Base-by-base conservation (phyloP, 2,113 vertebrate genomes). In the Nyctibius bracteatus region DNA sequence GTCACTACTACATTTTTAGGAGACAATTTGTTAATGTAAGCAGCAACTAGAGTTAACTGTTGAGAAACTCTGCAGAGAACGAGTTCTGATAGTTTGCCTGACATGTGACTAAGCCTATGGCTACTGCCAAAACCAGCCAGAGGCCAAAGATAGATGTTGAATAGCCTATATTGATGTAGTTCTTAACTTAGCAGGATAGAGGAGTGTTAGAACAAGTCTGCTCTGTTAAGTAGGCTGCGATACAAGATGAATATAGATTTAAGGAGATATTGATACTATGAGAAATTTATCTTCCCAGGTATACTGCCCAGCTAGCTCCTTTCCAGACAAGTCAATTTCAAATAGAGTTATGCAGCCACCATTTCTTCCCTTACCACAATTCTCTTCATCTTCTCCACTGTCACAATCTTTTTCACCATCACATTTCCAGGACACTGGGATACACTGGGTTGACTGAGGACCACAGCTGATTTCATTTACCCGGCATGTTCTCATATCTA, bases 361-460 rank as follows among this genome's bases (percentile, higher is more conserved):
- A 2, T 55, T 89, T 62, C 70, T 54, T 86, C 93, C 97, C 99
- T 97, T 98, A 99, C 99, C 99, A 98, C 99, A 99, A 97, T 98
- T 98, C 84, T 98, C 96, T 97, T 99, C 99, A 89, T 99, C 99
- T 97, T 99, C 99, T 86, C 98, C 99, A 90, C 98, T 99, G 97
- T 99, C 99, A 95, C 99, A 99, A 98, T 99, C 99, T 94, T 96
- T 98, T 97, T 99, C 99, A 75, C 99, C 99, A 92, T 99, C 99
- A 95, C 99, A 99, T 85, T 99, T 98, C 99, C 99, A 99, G 98
- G 98, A 99, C 70, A 98, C 78, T 27, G 99, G 99, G 96, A 99
- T 99, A 85, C 99, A 99, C 93, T 99, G 99, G 49, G 98, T 99
- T 91, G 99, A 99, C 61, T 98, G 98, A 24, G 98, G 97, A 15